phyloP scores from a whole-genome alignment of 1,140 invertebrate genomes.

The Diprion similis region DNA sequence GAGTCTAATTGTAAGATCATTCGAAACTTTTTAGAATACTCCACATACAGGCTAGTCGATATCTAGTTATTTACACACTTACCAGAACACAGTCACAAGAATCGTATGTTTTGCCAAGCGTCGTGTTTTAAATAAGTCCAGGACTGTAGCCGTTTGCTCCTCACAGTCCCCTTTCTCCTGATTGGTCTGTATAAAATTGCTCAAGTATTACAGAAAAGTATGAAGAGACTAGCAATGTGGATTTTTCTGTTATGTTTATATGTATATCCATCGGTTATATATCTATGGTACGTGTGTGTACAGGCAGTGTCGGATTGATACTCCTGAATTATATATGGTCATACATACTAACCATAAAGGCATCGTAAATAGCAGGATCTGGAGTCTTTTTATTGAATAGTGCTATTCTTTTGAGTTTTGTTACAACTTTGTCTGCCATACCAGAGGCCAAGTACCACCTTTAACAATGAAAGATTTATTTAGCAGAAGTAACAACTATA shows the following conservation, averaged over 20 bases:
- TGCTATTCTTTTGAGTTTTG: constrained; percentile 52
- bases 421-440: constrained; percentile 49
- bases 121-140: constrained; percentile 66
- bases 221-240: neutral
- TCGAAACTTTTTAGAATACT: too few species aligned
- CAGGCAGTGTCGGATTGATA: neutral
- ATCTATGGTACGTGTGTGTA: too few species aligned
- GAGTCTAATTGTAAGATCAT: neutral
- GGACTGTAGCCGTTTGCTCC: constrained; percentile 57
- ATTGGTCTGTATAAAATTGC: constrained; percentile 41
- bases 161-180: constrained; percentile 34
- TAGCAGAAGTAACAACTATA: neutral
- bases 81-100: constrained; percentile 65
- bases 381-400: constrained; percentile 47
- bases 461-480: constrained; percentile 19
- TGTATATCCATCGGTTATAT: too few species aligned
- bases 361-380: constrained; percentile 43
- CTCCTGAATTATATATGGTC: neutral
- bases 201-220: neutral
- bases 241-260: neutral
- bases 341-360: constrained; percentile 45
- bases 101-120: constrained; percentile 65
- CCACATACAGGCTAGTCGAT: too few species aligned
- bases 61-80: constrained; percentile 14
- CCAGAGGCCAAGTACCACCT: constrained; percentile 57